Evolutionary conservation across 2,888 invertebrate species (phyloP).

Genomic region (Smittia sp.): DNA sequence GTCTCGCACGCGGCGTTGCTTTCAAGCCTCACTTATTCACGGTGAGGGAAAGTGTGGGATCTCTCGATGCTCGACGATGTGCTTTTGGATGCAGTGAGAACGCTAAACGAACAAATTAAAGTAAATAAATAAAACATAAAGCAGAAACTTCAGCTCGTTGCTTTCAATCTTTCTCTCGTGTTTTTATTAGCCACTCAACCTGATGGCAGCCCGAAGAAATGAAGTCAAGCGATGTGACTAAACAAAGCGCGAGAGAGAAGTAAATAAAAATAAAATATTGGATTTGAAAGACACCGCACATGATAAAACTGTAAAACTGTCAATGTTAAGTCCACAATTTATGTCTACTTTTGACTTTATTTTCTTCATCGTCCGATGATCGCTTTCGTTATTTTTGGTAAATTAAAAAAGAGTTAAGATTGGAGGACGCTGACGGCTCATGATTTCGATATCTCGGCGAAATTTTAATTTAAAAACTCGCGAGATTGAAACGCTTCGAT

Average conservation of each 20-base stretch:
- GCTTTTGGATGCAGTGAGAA: too few species aligned
- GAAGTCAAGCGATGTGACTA: neutral
- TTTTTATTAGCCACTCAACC: neutral
- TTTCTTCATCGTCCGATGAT: neutral
- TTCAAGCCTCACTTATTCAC: neutral
- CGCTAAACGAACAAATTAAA: too few species aligned
- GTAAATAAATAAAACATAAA: neutral
- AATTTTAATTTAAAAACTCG: neutral
- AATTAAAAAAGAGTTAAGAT: constrained; percentile 26
- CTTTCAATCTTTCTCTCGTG: neutral
- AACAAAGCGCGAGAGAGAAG: neutral
- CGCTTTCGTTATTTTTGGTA: neutral
- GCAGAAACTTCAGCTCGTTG: neutral
- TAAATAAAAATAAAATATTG: constrained; percentile 15
- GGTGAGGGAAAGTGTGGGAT: neutral
- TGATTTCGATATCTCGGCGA: neutral
- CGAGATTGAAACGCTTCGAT: neutral
- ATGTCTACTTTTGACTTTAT: constrained; percentile 37
- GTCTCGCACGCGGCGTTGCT: neutral
- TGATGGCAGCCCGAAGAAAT: neutral
- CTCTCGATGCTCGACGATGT: too few species aligned
- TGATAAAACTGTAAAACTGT: constrained; percentile 39
- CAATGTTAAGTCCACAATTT: constrained; percentile 37
- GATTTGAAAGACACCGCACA: constrained; percentile 34
- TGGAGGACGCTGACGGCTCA: neutral